Percentiles rank a stretch among this genome's conserved stretches.
These are phyloP conservation scores for Canis aureus DNA, from an alignment of 2,113 vertebrate species.

Conservation along the genomic window DNA sequence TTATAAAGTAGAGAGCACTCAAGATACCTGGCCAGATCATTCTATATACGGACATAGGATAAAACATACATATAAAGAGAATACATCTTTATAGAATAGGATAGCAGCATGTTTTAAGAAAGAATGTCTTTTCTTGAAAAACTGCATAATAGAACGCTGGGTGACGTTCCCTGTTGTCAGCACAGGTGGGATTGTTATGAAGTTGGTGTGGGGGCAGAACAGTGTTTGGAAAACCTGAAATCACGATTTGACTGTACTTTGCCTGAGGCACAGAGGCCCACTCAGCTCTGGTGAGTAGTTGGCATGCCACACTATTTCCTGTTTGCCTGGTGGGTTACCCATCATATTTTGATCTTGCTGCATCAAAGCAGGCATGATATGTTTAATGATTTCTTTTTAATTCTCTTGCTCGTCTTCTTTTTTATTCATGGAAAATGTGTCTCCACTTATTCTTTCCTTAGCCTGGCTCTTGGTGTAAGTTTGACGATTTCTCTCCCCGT, in stretches of 20 bases:
- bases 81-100: background rate
- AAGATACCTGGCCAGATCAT: background rate
- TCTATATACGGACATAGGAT: background rate
- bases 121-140: background rate
- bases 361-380: constrained; percentile 47
- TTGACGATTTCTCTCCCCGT: background rate
- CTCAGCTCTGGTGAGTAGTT: background rate
- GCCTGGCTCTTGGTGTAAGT: background rate
- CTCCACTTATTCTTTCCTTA: background rate
- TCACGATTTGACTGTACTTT: constrained; percentile 44
- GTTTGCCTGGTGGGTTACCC: constrained; percentile 58
- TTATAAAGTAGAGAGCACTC: background rate
- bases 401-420: constrained; percentile 47
- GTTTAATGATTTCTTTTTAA: constrained; percentile 10
- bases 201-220: constrained; percentile 13
- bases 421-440: background rate
- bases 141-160: background rate
- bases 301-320: constrained; percentile 63
- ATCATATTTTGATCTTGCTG: constrained; percentile 54
- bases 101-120: background rate
- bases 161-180: background rate
- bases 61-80: background rate
- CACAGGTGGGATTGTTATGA: background rate
- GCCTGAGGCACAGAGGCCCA: background rate
- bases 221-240: constrained; percentile 50